Percentiles rank a stretch among this genome's conserved stretches.
These are phyloP conservation scores for Lepidocyrtinus sp. DNA, from an alignment of 2,888 invertebrate genomes.

Conservation along the genomic window DNA sequence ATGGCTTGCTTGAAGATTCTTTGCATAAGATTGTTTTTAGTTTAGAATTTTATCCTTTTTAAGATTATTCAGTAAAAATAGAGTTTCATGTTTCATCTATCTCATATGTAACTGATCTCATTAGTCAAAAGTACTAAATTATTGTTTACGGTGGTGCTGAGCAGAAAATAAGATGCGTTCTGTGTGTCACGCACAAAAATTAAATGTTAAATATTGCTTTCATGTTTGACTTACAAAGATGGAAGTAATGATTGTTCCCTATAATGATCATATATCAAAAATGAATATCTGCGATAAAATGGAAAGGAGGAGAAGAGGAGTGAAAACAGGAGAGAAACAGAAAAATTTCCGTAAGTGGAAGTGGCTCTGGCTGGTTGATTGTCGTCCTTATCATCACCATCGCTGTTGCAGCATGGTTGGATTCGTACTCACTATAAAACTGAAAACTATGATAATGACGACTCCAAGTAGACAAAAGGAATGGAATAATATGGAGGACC, in stretches of 20 bases:
- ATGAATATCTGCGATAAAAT: not conserved
- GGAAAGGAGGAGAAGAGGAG: not conserved
- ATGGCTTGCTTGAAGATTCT: too few relatives aligned
- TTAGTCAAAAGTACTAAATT: not conserved
- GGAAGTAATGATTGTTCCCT: slow-evolving; percentile 53
- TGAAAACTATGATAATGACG: slow-evolving; percentile 49
- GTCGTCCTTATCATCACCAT: slow-evolving; percentile 42
- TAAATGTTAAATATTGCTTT: not conserved
- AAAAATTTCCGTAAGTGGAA: slow-evolving; percentile 28
- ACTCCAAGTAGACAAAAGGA: slow-evolving; percentile 25
- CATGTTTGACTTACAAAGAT: slow-evolving; percentile 30
- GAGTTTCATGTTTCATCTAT: not conserved
- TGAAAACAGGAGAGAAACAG: slow-evolving; percentile 14
- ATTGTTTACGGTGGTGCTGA: not conserved
- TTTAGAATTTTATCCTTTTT: not conserved
- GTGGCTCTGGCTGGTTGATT: slow-evolving; percentile 39
- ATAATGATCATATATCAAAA: slow-evolving; percentile 32
- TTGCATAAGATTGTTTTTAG: not conserved
- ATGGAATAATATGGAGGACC: not conserved
- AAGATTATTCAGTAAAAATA: not conserved
- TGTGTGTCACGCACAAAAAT: not conserved
- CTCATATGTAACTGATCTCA: not conserved
- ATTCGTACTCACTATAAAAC: slow-evolving; percentile 46
- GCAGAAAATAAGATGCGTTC: slow-evolving; percentile 2
- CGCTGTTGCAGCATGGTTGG: slow-evolving; percentile 17